phyloP scores from a whole-genome alignment of 2,797 vertebrate genomes.

The Coregonus ussuriensis region DNA sequence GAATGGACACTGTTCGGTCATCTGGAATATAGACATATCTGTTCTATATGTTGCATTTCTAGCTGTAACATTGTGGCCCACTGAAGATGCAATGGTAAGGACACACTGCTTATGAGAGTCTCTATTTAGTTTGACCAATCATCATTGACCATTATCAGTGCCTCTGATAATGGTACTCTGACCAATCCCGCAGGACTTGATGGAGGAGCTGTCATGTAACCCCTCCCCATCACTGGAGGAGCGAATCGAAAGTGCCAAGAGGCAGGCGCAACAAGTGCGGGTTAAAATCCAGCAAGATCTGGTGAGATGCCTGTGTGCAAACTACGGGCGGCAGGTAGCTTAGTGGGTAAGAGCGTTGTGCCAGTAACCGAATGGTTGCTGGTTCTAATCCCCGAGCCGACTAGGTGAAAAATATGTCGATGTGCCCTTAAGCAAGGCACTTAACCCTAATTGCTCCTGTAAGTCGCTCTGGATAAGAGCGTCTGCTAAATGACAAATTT shows the following conservation, averaged over 20 bases:
- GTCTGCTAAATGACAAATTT: too few species aligned
- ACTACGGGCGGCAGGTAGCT: too few species aligned
- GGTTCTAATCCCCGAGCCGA: too few species aligned
- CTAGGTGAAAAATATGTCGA: too few species aligned
- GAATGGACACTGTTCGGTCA: background rate
- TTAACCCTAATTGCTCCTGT: too few species aligned
- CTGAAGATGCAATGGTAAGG: background rate
- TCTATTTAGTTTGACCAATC: background rate
- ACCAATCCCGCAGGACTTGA: conserved; percentile 72
- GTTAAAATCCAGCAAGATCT: conserved; percentile 87
- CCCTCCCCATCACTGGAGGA: conserved; percentile 81
- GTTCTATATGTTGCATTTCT: too few species aligned
- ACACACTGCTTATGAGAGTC: too few species aligned
- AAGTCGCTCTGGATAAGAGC: too few species aligned
- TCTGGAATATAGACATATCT: background rate
- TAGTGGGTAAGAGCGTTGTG: too few species aligned
- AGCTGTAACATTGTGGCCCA: background rate
- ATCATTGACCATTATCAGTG: background rate
- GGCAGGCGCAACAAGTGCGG: conserved; percentile 85
- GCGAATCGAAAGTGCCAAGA: conserved; percentile 86
- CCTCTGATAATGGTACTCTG: background rate
- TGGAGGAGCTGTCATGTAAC: conserved; percentile 79
- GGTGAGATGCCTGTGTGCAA: conserved; percentile 67
- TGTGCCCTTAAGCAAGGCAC: too few species aligned
- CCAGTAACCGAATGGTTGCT: too few species aligned